Evolutionary conservation across 2,797 vertebrate genomes (phyloP).

Genomic region (Sciurus carolinensis): DNA sequence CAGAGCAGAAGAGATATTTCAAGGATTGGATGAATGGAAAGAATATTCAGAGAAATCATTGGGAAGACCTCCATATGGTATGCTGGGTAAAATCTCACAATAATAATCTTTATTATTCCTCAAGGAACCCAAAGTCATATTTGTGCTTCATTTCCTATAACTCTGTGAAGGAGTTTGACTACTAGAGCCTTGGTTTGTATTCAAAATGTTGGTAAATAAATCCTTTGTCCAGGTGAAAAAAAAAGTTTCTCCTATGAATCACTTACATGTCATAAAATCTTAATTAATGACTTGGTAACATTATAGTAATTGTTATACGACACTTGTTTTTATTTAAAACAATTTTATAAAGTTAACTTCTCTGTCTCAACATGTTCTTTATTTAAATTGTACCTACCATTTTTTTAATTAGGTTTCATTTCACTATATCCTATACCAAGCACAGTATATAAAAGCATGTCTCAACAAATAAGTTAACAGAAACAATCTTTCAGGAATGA

Average conservation of each 20-base stretch:
- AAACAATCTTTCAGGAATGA: constrained; percentile 26
- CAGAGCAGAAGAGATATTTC: neutral
- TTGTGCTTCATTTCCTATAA: constrained; percentile 50
- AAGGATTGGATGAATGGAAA: neutral
- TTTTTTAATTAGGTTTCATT: neutral
- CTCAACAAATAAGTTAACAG: neutral
- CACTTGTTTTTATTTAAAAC: neutral
- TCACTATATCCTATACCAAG: neutral
- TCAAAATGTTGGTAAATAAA: constrained; percentile 60
- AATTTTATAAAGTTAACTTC: neutral
- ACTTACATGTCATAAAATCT: neutral
- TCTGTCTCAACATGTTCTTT: neutral
- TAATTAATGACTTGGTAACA: neutral
- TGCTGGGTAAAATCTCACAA: neutral
- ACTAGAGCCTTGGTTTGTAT: constrained; percentile 8
- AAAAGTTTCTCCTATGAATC: neutral
- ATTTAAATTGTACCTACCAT: neutral
- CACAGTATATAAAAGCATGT: neutral
- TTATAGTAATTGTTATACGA: neutral
- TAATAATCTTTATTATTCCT: neutral
- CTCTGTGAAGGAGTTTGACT: neutral
- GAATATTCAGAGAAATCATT: constrained; percentile 26
- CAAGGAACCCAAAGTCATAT: neutral
- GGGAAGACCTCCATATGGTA: neutral
- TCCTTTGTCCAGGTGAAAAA: neutral